Conservation (phyloP, 2,113 vertebrate genomes). For the Python bivittatus region DNA sequence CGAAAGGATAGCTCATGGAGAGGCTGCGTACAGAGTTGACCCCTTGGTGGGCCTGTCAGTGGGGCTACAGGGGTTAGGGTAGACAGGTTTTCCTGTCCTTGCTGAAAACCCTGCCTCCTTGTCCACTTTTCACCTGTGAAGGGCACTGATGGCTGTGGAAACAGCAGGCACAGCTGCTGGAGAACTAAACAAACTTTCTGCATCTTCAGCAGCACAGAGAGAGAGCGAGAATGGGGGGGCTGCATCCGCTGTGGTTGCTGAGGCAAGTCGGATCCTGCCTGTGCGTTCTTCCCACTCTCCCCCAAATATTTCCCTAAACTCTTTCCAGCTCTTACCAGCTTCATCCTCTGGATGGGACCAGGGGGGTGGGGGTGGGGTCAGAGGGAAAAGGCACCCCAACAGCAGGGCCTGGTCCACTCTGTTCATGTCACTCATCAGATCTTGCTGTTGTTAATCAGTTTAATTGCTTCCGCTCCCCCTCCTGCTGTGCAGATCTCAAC, state of each 20-base stretch:
- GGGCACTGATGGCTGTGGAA: neutral
- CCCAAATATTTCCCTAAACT: neutral
- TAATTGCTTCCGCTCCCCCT: neutral
- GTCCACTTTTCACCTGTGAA: neutral
- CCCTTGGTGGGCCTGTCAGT: neutral
- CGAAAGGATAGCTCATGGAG: neutral
- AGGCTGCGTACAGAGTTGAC: fast-evolving
- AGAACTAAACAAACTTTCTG: neutral
- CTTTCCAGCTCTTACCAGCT: neutral
- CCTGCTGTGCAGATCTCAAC: neutral
- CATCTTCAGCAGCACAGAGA: neutral
- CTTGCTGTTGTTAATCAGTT: neutral
- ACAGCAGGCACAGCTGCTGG: neutral
- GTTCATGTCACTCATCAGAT: constrained; percentile 5
- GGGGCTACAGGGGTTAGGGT: neutral
- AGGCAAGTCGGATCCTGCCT: neutral
- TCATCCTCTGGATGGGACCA: neutral
- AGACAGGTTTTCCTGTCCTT: neutral
- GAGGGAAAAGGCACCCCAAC: neutral
- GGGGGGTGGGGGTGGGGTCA: neutral
- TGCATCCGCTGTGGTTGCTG: too few species aligned
- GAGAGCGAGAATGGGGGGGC: too few species aligned
- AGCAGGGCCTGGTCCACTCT: neutral
- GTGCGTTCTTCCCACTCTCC: neutral
- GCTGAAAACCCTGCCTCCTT: neutral